Percentiles rank a stretch among this genome's conserved stretches.
phyloP scores from a whole-genome alignment of 2,113 vertebrate species.

The Leptocoma aspasia region DNA sequence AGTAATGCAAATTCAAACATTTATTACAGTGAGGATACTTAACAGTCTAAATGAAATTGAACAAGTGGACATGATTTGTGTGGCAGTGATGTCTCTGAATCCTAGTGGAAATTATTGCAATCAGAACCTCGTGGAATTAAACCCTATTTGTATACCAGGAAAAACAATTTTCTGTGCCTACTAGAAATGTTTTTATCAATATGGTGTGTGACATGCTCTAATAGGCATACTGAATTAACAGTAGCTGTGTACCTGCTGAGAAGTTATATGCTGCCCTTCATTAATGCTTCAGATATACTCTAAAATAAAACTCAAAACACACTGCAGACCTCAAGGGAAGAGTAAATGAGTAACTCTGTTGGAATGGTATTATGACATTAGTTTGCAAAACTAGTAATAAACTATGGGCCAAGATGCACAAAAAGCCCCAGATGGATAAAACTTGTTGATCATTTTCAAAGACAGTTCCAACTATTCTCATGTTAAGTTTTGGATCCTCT shows the following conservation, averaged over 20 bases:
- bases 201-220: not conserved
- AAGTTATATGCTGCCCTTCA: not conserved
- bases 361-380: not conserved
- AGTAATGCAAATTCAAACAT: not conserved
- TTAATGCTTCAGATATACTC: not conserved
- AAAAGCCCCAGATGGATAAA: not conserved
- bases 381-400: not conserved
- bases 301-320: not conserved
- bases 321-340: not conserved
- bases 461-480: not conserved
- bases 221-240: not conserved
- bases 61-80: not conserved
- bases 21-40: not conserved
- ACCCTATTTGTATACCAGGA: not conserved
- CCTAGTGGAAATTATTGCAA: not conserved
- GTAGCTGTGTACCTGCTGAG: not conserved
- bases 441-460: not conserved
- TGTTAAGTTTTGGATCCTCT: not conserved
- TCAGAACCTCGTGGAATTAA: not conserved
- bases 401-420: not conserved
- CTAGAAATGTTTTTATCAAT: not conserved
- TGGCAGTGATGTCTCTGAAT: not conserved
- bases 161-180: not conserved
- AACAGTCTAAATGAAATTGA: not conserved
- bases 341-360: slow-evolving; percentile 20